Percentiles rank a stretch among this genome's conserved stretches.
phyloP scores from a whole-genome alignment of 2,113 vertebrate genomes.

The Salminus brasiliensis region DNA sequence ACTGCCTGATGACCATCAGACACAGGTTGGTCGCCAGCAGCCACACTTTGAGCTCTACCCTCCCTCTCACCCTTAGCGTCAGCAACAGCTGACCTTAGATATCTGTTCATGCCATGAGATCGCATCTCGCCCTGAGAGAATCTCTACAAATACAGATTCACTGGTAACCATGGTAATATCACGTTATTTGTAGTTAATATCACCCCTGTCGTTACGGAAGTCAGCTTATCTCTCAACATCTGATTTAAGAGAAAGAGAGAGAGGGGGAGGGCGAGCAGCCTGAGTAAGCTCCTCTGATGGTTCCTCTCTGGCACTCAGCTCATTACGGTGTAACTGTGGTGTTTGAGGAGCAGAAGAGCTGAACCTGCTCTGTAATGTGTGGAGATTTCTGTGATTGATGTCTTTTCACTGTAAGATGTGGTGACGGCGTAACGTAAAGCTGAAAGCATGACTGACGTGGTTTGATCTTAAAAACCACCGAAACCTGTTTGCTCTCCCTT shows the following conservation, averaged over 20 bases:
- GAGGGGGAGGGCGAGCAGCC: neutral
- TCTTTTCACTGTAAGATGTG: slow-evolving; percentile 48
- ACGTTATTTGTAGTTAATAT: neutral
- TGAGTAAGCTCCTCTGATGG: neutral
- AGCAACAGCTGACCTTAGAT: too few relatives aligned
- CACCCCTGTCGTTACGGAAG: too few relatives aligned
- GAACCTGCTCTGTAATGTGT: slow-evolving; percentile 6
- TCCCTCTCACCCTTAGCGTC: too few relatives aligned
- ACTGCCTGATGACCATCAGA: too few relatives aligned
- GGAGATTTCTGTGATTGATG: slow-evolving; percentile 48
- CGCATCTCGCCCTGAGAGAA: too few relatives aligned
- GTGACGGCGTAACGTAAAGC: slow-evolving; percentile 41
- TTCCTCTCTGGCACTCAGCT: neutral
- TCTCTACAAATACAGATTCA: neutral
- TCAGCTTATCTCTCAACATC: too few relatives aligned
- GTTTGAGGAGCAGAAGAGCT: neutral
- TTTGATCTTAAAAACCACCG: slow-evolving; percentile 69
- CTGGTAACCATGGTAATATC: neutral
- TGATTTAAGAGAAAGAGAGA: neutral
- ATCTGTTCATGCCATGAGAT: too few relatives aligned
- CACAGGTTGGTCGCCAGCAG: too few relatives aligned
- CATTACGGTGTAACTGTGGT: neutral
- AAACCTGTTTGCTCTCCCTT: slow-evolving; percentile 57
- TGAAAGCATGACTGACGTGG: slow-evolving; percentile 54
- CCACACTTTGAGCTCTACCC: too few relatives aligned